Conservation (phyloP, 37 sponge, comb jelly and placozoan species). For the Beroe ovata region DNA sequence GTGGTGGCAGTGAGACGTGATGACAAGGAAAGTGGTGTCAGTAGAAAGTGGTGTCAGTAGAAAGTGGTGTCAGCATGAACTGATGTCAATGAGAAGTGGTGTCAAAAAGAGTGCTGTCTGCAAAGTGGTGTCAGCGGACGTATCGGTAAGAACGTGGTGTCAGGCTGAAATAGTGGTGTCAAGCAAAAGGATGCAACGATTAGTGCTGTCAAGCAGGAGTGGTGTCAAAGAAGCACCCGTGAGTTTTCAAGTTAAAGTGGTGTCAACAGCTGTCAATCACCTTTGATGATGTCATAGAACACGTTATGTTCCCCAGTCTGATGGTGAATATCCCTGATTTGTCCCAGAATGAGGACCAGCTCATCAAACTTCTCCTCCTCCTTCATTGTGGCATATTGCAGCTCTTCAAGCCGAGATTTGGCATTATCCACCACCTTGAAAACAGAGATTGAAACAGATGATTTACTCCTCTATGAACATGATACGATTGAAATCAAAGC, state of each 20-base stretch:
- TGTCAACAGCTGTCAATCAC: slow-evolving; percentile 30
- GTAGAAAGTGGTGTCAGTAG: background rate
- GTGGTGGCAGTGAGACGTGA: background rate
- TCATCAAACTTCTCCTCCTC: slow-evolving; percentile 51
- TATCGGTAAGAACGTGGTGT: no score
- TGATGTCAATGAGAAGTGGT: background rate
- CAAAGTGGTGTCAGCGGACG: background rate
- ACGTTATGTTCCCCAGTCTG: slow-evolving; percentile 17
- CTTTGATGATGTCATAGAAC: slow-evolving; percentile 59
- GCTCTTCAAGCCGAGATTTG: slow-evolving; percentile 17
- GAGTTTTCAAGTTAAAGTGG: background rate
- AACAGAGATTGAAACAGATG: no score
- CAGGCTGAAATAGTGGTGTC: background rate
- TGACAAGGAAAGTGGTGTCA: background rate
- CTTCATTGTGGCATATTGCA: slow-evolving; percentile 12
- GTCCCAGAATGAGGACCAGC: background rate
- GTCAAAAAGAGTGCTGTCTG: no score
- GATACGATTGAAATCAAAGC: no score
- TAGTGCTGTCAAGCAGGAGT: background rate
- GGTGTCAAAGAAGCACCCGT: background rate
- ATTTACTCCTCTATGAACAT: no score
- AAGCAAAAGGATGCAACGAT: no score
- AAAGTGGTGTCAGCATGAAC: background rate
- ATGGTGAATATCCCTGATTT: slow-evolving; percentile 20
- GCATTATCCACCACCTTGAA: background rate